A percentile compares a stretch with the other conserved stretches of the same genome.
phyloP scores from a whole-genome alignment of 2,797 vertebrate species.

The Notolabrus celidotus region DNA sequence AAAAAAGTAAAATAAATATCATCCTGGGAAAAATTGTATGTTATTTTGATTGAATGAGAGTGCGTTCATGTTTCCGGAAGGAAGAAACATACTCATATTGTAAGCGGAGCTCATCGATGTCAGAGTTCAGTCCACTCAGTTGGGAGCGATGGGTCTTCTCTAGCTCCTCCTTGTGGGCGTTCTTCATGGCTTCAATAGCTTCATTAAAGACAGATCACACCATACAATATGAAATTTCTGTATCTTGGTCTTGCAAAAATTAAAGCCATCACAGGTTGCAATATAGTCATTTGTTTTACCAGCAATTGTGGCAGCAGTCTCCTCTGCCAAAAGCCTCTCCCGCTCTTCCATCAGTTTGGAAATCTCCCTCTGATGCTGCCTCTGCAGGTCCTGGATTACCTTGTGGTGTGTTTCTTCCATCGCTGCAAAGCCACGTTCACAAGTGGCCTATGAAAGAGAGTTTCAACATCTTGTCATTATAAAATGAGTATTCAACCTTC shows the following conservation, averaged over 20 bases:
- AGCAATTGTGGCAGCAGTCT: conserved; percentile 97
- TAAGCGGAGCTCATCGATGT: conserved; percentile 92
- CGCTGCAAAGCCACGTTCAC: conserved; percentile 96
- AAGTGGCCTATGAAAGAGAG: conserved; percentile 89
- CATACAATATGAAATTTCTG: neutral
- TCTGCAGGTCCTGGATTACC: conserved; percentile 94
- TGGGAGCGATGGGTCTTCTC: conserved; percentile 95
- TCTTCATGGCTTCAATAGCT: conserved; percentile 99
- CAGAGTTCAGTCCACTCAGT: conserved; percentile 92
- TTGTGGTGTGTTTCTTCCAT: conserved; percentile 99
- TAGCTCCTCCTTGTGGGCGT: conserved; percentile 96
- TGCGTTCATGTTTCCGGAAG: neutral
- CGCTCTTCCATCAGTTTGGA: conserved; percentile 95
- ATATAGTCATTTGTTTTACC: conserved; percentile 78
- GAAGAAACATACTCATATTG: conserved; percentile 92
- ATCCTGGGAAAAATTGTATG: too few relatives aligned
- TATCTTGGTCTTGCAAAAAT: neutral
- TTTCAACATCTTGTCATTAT: conserved; percentile 2
- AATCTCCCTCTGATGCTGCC: conserved; percentile 97
- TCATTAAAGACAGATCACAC: neutral
- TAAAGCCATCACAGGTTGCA: neutral
- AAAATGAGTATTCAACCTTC: neutral
- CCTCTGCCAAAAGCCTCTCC: conserved; percentile 94
- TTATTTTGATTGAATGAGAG: too few relatives aligned
- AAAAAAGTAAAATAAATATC: neutral